A percentile compares a stretch with the other conserved stretches of the same genome.
phyloP scores from a whole-genome alignment of 2,888 invertebrate species.

The Neria commutata region DNA sequence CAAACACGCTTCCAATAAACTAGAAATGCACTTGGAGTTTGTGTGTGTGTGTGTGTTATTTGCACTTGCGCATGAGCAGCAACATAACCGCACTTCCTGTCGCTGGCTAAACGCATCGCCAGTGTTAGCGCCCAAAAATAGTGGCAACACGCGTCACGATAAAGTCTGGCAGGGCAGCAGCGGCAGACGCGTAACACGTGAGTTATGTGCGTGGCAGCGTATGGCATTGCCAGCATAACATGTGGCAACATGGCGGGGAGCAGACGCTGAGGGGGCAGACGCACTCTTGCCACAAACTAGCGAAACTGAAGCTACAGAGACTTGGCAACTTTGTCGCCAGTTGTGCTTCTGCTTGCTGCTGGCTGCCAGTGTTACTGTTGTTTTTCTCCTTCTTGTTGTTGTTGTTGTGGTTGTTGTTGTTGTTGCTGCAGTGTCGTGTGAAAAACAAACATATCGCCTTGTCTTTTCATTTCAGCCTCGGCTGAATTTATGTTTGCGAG shows the following conservation, averaged over 20 bases:
- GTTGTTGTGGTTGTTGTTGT: neutral
- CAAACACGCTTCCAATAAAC: neutral
- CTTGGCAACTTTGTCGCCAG: neutral
- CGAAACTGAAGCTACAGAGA: neutral
- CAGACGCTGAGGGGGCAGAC: neutral
- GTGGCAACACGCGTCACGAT: slow-evolving; percentile 31
- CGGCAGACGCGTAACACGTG: neutral
- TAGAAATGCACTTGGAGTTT: neutral
- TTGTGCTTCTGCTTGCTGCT: neutral
- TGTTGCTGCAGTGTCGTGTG: slow-evolving; percentile 12
- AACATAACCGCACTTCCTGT: slow-evolving; percentile 24
- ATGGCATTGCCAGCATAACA: too few relatives aligned
- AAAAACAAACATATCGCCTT: slow-evolving; percentile 15
- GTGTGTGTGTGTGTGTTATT: neutral
- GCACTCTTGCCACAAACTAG: neutral
- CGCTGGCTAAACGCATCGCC: slow-evolving; percentile 20
- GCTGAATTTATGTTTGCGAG: slow-evolving; percentile 18
- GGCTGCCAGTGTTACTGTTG: neutral
- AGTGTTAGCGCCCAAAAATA: slow-evolving; percentile 29
- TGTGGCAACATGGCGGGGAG: too few relatives aligned
- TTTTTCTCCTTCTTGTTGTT: neutral
- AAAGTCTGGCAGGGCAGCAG: slow-evolving; percentile 8
- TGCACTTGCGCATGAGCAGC: neutral
- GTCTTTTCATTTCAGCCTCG: neutral
- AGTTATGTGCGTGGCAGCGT: neutral